A percentile compares a stretch with the other conserved stretches of the same genome.
These are phyloP conservation scores for Leptinotarsa juncta DNA, from an alignment of 2,888 invertebrate species.

Conservation along the genomic window DNA sequence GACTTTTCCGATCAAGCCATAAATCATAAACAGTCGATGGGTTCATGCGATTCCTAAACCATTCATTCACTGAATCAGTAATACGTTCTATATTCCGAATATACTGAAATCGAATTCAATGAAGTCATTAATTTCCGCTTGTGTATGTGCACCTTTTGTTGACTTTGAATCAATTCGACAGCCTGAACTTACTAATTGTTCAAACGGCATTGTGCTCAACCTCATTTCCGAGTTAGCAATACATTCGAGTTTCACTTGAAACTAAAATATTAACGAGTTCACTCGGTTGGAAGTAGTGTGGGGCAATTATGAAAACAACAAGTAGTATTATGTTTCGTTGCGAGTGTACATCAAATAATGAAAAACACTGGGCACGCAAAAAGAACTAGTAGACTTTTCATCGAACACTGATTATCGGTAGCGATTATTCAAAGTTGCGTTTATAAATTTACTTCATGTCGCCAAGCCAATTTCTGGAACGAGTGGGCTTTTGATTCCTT, in stretches of 20 bases:
- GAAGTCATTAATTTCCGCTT: constrained; percentile 12
- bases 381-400: too few relatives aligned
- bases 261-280: background rate
- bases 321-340: too few relatives aligned
- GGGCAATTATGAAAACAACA: too few relatives aligned
- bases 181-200: constrained; percentile 9
- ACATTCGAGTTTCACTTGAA: background rate
- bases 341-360: too few relatives aligned
- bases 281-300: too few relatives aligned
- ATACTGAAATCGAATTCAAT: background rate
- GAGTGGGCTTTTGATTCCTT: too few relatives aligned
- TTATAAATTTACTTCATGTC: too few relatives aligned
- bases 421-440: too few relatives aligned
- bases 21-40: constrained; percentile 9
- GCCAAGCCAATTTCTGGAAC: too few relatives aligned
- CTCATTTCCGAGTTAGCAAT: background rate
- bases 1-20: background rate
- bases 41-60: background rate
- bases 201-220: constrained; percentile 5
- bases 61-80: background rate
- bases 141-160: constrained; percentile 1
- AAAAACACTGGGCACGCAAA: too few relatives aligned
- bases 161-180: background rate
- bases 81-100: background rate
- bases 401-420: too few relatives aligned